Conservation (phyloP, 2,888 invertebrate genomes). For the Cantharis rufa region DNA sequence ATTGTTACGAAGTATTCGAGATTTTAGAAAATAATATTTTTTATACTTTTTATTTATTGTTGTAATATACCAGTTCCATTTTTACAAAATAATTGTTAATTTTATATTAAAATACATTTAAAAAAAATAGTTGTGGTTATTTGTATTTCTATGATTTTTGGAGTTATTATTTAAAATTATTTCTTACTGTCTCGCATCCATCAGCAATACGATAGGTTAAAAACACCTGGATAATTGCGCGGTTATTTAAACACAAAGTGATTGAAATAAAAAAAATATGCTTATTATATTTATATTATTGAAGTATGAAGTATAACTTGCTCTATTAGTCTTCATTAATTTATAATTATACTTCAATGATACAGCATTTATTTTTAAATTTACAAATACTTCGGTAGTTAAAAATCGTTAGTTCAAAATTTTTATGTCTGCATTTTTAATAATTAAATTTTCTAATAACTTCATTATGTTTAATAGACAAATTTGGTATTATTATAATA, state of each 20-base stretch:
- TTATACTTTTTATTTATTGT: neutral
- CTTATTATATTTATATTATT: neutral
- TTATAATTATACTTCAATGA: neutral
- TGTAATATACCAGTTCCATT: neutral
- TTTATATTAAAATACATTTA: neutral
- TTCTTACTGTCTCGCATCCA: no score
- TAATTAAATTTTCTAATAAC: neutral
- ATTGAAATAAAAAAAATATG: neutral
- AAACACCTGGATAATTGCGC: no score
- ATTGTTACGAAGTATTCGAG: slow-evolving; percentile 1
- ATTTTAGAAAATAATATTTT: neutral
- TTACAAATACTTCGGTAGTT: neutral
- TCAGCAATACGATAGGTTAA: no score
- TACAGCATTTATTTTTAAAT: neutral
- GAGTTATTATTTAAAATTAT: no score
- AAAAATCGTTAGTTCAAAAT: neutral
- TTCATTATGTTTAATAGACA: neutral
- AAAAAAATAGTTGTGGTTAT: neutral
- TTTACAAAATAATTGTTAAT: neutral
- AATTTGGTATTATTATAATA: neutral
- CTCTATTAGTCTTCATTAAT: neutral
- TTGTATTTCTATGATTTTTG: no score
- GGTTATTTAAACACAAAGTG: no score
- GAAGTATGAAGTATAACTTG: neutral
- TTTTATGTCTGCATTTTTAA: neutral